Conservation (phyloP, 2,888 invertebrate species). For the Limenitis camilla region DNA sequence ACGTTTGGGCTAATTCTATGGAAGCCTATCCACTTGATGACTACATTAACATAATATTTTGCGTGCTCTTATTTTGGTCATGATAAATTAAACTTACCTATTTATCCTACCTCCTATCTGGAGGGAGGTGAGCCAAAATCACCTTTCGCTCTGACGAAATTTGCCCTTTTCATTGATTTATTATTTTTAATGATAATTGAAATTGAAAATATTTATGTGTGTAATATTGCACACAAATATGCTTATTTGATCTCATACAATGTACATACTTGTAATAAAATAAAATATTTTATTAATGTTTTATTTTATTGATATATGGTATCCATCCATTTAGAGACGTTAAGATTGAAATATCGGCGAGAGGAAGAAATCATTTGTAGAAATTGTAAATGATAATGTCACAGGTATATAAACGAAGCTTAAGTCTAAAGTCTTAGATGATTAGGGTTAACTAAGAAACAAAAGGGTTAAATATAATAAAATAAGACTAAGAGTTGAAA, state of each 20-base stretch:
- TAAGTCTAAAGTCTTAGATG: neutral
- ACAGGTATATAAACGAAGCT: neutral
- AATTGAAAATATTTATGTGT: too few relatives aligned
- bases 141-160: too few relatives aligned
- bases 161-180: too few relatives aligned
- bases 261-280: too few relatives aligned
- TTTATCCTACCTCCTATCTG: too few relatives aligned
- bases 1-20: conserved; percentile 44
- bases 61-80: conserved; percentile 1
- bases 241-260: too few relatives aligned
- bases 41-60: conserved; percentile 49
- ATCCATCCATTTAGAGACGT: neutral
- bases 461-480: neutral
- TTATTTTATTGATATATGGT: too few relatives aligned
- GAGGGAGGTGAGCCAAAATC: too few relatives aligned
- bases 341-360: neutral
- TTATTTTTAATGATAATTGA: too few relatives aligned
- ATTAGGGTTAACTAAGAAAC: neutral
- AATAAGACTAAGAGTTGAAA: neutral
- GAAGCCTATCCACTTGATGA: conserved; percentile 50
- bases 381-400: neutral
- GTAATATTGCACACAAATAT: too few relatives aligned
- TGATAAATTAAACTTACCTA: neutral
- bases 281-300: too few relatives aligned
- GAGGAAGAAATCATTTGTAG: neutral